Evolutionary conservation across 2,888 invertebrate species (phyloP), one percentile per base, ranked within the genome.

Genomic region (Therioaphis trifolii): DNA sequence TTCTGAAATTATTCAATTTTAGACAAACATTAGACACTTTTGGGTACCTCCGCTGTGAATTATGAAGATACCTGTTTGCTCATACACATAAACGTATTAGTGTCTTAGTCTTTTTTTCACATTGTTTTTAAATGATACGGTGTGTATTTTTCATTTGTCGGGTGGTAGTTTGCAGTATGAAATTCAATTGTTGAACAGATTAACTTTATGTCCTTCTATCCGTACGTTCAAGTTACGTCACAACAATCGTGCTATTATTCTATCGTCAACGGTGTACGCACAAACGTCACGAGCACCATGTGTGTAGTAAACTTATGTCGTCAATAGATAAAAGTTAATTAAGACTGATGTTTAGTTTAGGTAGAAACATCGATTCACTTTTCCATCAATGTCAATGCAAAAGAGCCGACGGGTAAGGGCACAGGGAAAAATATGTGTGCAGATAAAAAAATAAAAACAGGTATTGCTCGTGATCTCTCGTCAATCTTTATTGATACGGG

Each of bases 321-420:
- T 2, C 14, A 9, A 9, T 61, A 24, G 27, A 18, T 61, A 27
- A 27, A 11, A 15, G 15, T 40, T 35, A 35, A 29, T 40, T 21
- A 68, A 68, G 68, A n/a, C 68, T 68, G 68, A 68, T 43, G 18
- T 35, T 9, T 21, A 9, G 43, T 27, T 40, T 21, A 21, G n/a
- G 21, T 18, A 55, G 35, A 35, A n/a, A 68, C 35, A 12, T 35
- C 35, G n/a, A 68, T 68, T 40, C 68, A 11, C 18, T n/a, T 66
- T 68, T 68, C 68, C 68, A 68, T 68, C 68, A n/a, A 29, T 14
- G 68, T 40, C 66, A 68, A 35, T 3, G 40, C 40, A 9, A 68
- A 68, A 55, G n/a, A 55, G 9, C n/a, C 21, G 9, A 49, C 49
- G 5, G 21, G 0, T 21, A 4, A 49, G 55, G 55, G 9, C 9